These are phyloP conservation scores for Cebidichthys violaceus DNA, from an alignment of 2,113 vertebrate species.

Conservation along the genomic window DNA sequence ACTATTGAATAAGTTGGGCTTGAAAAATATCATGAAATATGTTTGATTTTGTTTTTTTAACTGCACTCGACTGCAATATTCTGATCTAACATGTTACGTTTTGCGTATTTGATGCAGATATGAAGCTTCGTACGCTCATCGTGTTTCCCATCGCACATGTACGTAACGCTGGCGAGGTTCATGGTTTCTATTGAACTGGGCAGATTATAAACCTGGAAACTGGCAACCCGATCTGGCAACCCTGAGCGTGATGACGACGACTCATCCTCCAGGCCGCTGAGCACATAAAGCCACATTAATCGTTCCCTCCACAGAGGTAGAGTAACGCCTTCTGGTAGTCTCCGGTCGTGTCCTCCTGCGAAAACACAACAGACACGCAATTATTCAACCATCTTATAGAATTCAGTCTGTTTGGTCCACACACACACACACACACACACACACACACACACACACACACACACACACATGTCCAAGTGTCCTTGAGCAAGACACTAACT, in stretches of 20 bases:
- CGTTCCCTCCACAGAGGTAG: slow-evolving; percentile 92
- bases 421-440: too few species aligned
- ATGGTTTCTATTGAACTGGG: neutral
- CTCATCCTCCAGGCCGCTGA: slow-evolving; percentile 55
- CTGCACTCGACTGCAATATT: too few species aligned
- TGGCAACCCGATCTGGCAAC: neutral
- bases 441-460: too few species aligned
- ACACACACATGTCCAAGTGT: slow-evolving; percentile 28
- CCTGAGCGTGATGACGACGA: neutral
- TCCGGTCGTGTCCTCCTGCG: slow-evolving; percentile 91
- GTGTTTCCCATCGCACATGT: neutral
- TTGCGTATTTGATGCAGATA: too few species aligned
- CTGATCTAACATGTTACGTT: too few species aligned
- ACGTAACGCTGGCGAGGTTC: neutral
- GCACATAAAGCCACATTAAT: slow-evolving; percentile 77
- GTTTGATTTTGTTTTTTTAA: too few species aligned
- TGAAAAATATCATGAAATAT: too few species aligned
- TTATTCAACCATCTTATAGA: neutral
- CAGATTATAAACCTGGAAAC: neutral
- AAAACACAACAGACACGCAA: neutral
- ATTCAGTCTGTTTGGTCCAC: too few species aligned
- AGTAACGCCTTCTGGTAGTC: slow-evolving; percentile 94
- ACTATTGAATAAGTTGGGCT: too few species aligned
- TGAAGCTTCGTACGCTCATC: neutral
- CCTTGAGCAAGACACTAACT: slow-evolving; percentile 18